phyloP scores from a whole-genome alignment of 1,140 invertebrate genomes.

The Amyelois transitella region DNA sequence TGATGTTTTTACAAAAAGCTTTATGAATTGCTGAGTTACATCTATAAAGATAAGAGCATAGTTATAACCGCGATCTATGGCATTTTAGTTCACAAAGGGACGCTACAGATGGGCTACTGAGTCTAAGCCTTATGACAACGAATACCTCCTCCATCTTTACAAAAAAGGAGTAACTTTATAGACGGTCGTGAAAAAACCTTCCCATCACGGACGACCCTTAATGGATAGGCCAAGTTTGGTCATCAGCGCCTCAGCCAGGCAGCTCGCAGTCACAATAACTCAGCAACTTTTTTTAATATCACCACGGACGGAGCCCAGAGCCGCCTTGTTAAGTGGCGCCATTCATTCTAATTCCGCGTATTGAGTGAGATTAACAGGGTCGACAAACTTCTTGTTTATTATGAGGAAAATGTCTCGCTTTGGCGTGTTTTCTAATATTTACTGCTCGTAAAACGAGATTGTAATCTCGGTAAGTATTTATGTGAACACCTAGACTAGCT shows the following conservation, averaged over 20 bases:
- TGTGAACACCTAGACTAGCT: no score
- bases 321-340: not conserved
- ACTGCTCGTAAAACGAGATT: not conserved
- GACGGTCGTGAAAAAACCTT: no score
- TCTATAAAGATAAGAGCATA: no score
- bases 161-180: no score
- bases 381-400: not conserved
- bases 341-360: not conserved
- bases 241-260: not conserved
- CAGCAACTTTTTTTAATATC: conserved; percentile 4
- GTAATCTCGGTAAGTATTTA: no score
- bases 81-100: not conserved
- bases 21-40: no score
- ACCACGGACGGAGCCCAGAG: not conserved
- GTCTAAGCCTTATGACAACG: no score
- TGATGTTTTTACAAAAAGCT: no score
- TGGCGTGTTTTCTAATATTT: not conserved
- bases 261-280: not conserved
- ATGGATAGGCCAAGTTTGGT: not conserved
- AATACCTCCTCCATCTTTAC: no score
- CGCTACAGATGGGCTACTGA: no score
- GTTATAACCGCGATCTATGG: no score
- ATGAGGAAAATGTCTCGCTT: not conserved
- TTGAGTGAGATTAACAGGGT: conserved; percentile 3
- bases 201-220: not conserved